Base-by-base conservation (phyloP, 2,113 vertebrate species). In the Coptodon rendalli region DNA sequence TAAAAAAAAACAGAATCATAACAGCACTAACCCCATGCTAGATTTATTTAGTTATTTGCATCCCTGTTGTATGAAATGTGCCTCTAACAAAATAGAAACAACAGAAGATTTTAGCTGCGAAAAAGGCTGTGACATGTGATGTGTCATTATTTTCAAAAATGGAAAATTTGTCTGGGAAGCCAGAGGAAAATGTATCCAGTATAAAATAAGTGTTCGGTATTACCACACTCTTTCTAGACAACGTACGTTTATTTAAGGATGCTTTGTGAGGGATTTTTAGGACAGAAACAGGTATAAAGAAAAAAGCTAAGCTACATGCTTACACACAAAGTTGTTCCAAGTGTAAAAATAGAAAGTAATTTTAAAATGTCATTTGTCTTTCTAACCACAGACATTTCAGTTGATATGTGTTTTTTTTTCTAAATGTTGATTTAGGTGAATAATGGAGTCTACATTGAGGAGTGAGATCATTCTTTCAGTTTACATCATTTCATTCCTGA, bases 401-500 rank as follows among this genome's bases (percentile, higher is more conserved):
- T 31, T 56, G 3, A 9, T 71, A 13, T 45, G 43, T 81, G 52
- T 22, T 43, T 71, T 17, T 22, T 27, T 40, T 80, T 24, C 5
- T 2, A 61, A 34, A 4, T 82, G 82, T 50, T 81, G 22, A 8
- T 80, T 83, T 52, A 91, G 87, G 57, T 3, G 9, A 4, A 80
- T 14, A 10, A 90, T 91, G 91, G 81, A 3, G 6, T 2, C 1
- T 1, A 2, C 13, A 1, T 61, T 94, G 68, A 36, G 2, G 6
- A 84, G 3, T 43, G 80, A 91, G 16, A 4, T 94, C 82, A 90
- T 97, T 83, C 94, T 92, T 83, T 94, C 0, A 48, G 66, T 96
- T 88, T 97, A 97, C 89, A 57, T 96, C 22, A 0, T 96, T 13
- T 95, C 96, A 50, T 97, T 98, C 61, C 5, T 96, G 76, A 91